Evolutionary conservation across 2,888 invertebrate genomes (phyloP), one percentile per base, ranked within the genome.

Genomic region (Zaprionus lineosus): DNA sequence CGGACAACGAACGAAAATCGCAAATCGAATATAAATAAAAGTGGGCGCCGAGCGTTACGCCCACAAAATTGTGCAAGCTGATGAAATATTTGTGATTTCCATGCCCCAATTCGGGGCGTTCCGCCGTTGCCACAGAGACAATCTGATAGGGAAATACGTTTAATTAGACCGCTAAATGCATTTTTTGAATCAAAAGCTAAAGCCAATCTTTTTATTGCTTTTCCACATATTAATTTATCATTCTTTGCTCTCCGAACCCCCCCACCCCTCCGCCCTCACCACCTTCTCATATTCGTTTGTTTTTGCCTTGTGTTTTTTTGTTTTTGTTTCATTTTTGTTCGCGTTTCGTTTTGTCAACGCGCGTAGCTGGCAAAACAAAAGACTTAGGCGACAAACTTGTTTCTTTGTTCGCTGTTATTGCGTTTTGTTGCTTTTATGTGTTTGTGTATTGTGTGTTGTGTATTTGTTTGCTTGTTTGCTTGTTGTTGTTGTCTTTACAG

Each of bases 321-420:
- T 51, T 31, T 36, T 4, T 6, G 1, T n/a, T n/a, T n/a, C n/a
- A n/a, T n/a, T n/a, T n/a, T n/a, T n/a, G 48, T 16, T 59, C 43
- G 48, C 34, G 14, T 47, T 58, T 46, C 31, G 57, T 41, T 65
- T 58, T 36, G n/a, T 41, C 37, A 60, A 52, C 31, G 37, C 48
- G 29, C 46, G 18, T 50, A 15, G 41, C 48, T 51, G 61, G 31
- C 79, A 68, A 51, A 62, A 84, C 83, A 68, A 86, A 86, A 84
- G 86, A 85, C 76, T 81, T 70, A 73, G 70, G 68, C 82, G 62
- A 78, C 85, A 75, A 86, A 81, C 86, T 65, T 58, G 72, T 66
- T 74, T 63, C 65, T 31, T 61, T 61, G 60, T 59, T 44, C 1
- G 1, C 7, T n/a, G n/a, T n/a, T n/a, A n/a, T 24, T 24, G 24